Evolutionary conservation across 2,888 invertebrate genomes (phyloP), one percentile per base, ranked within the genome.

Genomic region (Polydrusus pterygomalis): DNA sequence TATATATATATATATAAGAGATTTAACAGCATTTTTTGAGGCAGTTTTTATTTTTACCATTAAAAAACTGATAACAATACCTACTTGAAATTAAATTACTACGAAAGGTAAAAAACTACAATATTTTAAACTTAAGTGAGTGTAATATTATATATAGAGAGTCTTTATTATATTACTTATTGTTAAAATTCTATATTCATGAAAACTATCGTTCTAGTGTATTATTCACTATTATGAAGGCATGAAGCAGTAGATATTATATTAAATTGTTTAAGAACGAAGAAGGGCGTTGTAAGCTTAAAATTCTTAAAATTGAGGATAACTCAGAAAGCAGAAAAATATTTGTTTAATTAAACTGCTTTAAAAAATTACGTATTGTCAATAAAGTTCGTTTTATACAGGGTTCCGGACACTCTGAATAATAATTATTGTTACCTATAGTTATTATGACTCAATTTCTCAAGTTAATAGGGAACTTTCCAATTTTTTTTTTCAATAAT

Each of bases 181-280:
- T 9, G 9, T 30, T 56, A 34, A 56, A 60, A 60, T 60, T 60
- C 17, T 60, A 60, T 60, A 18, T 15, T 38, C 38, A 60, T 60
- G n/a, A 60, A 60, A 60, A 38, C 58, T 60, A 60, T 8, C 38
- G 1, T 15, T 38, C 38, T 60, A 60, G 10, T 38, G 7, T 60
- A 60, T 38, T 60, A 60, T 60, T 60, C 38, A 38, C 58, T 60
- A 38, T 60, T 38, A 60, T 60, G 38, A 60, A 60, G 58, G 58
- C 58, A 18, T 60, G 38, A 60, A 60, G 58, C 58, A 38, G 20
- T 34, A 56, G 34, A 51, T 56, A 56, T 25, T 25, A 25, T 17
- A 38, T 38, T 38, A 60, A 56, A 58, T 30, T 60, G 58, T 60
- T 60, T 60, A 38, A 60, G 5, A 18, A 38, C 18, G 9, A 10